Conservation (phyloP, 1,140 invertebrate genomes). For the Drosophila yakuba region DNA sequence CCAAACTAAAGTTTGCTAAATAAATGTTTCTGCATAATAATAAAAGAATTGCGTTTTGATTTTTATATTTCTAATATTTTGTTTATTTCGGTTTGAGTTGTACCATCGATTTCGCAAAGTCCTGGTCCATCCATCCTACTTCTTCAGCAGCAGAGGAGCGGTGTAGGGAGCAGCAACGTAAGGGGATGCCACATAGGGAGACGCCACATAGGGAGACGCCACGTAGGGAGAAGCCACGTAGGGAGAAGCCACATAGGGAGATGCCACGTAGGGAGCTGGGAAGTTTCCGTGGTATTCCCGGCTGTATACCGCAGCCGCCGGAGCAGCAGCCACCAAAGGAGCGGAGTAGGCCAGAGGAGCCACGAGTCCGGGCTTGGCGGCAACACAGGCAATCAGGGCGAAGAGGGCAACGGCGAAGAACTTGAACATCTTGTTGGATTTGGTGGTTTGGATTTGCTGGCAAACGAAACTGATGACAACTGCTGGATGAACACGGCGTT, state of each 20-base stretch:
- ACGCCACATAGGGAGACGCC: conserved; percentile 55
- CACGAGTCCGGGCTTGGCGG: conserved; percentile 70
- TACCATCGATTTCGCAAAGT: conserved; percentile 1
- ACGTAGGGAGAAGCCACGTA: conserved; percentile 70
- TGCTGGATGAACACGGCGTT: conserved; percentile 23
- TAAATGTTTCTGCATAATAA: background rate
- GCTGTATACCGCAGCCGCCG: conserved; percentile 52
- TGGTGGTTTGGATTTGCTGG: conserved; percentile 34
- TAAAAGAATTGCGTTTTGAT: background rate
- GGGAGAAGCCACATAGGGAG: conserved; percentile 64
- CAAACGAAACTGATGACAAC: conserved; percentile 64
- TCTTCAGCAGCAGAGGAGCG: conserved; percentile 66
- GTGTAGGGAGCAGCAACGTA: conserved; percentile 66
- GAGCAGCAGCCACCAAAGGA: conserved; percentile 42
- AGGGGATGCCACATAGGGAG: conserved; percentile 69
- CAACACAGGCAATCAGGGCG: conserved; percentile 64
- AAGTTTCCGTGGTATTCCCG: conserved; percentile 68
- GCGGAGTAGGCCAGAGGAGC: conserved; percentile 70
- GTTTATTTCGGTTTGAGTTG: conserved; percentile 1
- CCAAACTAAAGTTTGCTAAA: background rate
- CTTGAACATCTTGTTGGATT: conserved; percentile 72
- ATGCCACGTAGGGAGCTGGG: conserved; percentile 63
- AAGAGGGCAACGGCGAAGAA: conserved; percentile 63
- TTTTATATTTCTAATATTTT: conserved; percentile 31
- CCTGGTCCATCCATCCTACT: conserved; percentile 33